These are phyloP conservation scores for Netelia melanura DNA, from an alignment of 2,888 invertebrate species.

Conservation along the genomic window DNA sequence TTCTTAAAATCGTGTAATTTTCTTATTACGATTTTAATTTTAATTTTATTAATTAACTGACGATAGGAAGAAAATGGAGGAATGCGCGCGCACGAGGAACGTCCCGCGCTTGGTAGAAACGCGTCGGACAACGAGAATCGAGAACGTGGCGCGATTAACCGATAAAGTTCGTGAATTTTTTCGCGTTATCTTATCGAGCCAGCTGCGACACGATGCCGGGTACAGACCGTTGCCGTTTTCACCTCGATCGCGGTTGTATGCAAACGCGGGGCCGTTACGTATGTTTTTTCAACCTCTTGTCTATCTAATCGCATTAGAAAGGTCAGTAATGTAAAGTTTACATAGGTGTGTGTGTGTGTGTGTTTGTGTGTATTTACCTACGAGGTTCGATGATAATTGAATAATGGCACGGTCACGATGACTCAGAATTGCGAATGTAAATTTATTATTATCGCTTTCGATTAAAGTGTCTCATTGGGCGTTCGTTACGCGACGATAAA, in stretches of 20 bases:
- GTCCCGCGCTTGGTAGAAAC: too few species aligned
- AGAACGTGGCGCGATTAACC: conserved; percentile 4
- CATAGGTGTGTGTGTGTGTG: background rate
- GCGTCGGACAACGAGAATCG: too few species aligned
- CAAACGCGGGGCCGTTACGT: conserved; percentile 38
- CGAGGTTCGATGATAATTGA: conserved; percentile 1
- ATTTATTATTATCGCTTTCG: background rate
- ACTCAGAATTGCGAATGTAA: background rate
- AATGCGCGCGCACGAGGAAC: too few species aligned
- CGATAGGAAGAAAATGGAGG: too few species aligned
- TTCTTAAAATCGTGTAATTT: too few species aligned
- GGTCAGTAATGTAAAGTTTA: conserved; percentile 34
- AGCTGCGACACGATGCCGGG: conserved; percentile 18
- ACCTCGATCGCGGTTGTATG: conserved; percentile 17
- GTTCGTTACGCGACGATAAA: background rate
- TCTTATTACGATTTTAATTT: too few species aligned
- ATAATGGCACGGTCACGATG: background rate
- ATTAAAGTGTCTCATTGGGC: background rate
- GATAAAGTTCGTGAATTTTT: conserved; percentile 32
- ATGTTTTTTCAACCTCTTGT: conserved; percentile 36
- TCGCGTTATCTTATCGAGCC: conserved; percentile 45
- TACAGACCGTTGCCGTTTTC: background rate
- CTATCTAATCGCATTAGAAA: conserved; percentile 23
- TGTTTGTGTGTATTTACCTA: background rate
- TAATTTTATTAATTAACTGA: too few species aligned